Percentiles rank a stretch among this genome's conserved stretches.
Evolutionary conservation across 2,888 invertebrate species (phyloP).

Genomic region (Cataglyphis rosenhaueri): DNA sequence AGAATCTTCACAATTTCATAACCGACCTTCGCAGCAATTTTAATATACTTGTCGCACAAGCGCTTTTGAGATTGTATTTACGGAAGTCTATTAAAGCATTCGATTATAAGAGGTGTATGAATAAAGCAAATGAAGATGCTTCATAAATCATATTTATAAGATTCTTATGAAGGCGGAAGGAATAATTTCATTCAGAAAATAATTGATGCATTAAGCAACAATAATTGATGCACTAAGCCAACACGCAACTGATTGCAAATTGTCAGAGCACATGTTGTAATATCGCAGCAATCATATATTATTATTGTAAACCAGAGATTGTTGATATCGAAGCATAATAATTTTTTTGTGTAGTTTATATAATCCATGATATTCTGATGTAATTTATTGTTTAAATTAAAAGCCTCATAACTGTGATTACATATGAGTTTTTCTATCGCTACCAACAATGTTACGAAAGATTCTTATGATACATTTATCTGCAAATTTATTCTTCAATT

Average conservation of each 20-base stretch:
- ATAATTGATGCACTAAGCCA: constrained; percentile 13
- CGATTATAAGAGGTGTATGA: not conserved
- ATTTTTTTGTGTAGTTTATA: not conserved
- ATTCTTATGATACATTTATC: not conserved
- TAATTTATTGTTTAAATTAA: not conserved
- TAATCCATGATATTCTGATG: constrained; percentile 8
- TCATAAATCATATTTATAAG: constrained; percentile 19
- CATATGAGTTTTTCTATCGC: not conserved
- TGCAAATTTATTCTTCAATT: not conserved
- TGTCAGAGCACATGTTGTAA: not conserved
- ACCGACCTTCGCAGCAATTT: not conserved
- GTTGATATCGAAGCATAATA: constrained; percentile 7
- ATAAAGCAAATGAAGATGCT: constrained; percentile 12
- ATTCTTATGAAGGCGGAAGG: not conserved
- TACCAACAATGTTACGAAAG: not conserved
- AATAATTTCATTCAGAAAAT: not conserved
- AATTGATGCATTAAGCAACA: constrained; percentile 5
- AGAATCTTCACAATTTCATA: not conserved
- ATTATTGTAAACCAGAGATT: not conserved
- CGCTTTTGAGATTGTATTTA: not conserved
- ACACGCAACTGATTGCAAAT: constrained; percentile 3
- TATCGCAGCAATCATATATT: not conserved
- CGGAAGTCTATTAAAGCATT: constrained; percentile 19
- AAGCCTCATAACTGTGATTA: not conserved
- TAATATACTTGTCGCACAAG: not conserved